These are phyloP conservation scores for Drosophila nr. medialis DNA, from an alignment of 2,888 invertebrate genomes.

Conservation along the genomic window DNA sequence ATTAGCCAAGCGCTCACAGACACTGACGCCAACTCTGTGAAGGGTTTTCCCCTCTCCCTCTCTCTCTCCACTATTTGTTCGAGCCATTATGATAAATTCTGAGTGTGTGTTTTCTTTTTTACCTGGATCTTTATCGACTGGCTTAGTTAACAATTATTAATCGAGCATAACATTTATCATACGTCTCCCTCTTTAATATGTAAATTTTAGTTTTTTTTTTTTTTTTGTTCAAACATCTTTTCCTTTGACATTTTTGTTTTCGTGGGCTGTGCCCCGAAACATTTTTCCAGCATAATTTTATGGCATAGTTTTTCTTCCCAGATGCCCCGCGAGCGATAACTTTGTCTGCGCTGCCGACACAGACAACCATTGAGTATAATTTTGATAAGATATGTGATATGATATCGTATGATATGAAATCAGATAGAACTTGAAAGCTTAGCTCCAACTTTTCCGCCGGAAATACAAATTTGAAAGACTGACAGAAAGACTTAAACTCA, in stretches of 20 bases:
- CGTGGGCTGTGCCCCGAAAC: conserved; percentile 41
- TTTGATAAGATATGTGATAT: conserved; percentile 34
- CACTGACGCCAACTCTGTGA: conserved; percentile 41
- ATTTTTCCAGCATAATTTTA: conserved; percentile 57
- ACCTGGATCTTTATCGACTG: conserved; percentile 63
- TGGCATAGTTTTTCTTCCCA: conserved; percentile 18
- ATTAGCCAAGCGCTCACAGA: conserved; percentile 53
- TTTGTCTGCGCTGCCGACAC: conserved; percentile 58
- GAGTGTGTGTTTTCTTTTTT: conserved; percentile 19
- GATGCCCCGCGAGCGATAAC: conserved; percentile 60
- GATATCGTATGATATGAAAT: conserved; percentile 45
- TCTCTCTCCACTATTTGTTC: background rate
- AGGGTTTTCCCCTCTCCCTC: background rate
- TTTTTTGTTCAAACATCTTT: conserved; percentile 7
- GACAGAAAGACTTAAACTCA: conserved; percentile 2
- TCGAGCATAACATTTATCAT: conserved; percentile 79
- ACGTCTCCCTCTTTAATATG: conserved; percentile 54
- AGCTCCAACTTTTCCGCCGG: conserved; percentile 45
- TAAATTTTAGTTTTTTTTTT: conserved; percentile 45
- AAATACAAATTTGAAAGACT: conserved; percentile 49
- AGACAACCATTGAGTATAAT: conserved; percentile 36
- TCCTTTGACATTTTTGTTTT: conserved; percentile 42
- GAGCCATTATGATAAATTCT: conserved; percentile 51
- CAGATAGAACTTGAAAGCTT: conserved; percentile 54
- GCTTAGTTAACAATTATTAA: conserved; percentile 80